Conservation (phyloP, 2,113 vertebrate genomes). For the Dicaeum eximium region DNA sequence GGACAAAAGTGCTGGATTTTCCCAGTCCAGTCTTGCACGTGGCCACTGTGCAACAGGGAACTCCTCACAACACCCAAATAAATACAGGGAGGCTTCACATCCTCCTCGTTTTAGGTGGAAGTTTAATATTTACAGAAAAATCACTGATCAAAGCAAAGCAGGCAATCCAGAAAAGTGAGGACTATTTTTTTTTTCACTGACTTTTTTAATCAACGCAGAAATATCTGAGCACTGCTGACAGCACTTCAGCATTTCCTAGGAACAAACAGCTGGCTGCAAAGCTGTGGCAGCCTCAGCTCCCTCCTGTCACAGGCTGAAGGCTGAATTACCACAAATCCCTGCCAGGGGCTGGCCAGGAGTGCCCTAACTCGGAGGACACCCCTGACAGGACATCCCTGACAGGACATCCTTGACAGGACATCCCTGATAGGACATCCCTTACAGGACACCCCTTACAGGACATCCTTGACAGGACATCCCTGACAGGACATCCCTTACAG, state of each 20-base stretch:
- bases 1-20: not conserved
- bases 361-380: not conserved
- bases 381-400: not conserved
- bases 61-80: not conserved
- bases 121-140: not conserved
- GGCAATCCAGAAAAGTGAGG: not conserved
- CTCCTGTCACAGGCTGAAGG: not conserved
- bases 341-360: not conserved
- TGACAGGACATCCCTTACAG: too few relatives aligned
- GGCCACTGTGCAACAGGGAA: not conserved
- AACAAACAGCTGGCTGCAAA: not conserved
- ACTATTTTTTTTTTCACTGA: not conserved
- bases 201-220: conserved; percentile 33
- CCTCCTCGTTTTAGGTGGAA: not conserved
- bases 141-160: not conserved
- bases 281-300: not conserved
- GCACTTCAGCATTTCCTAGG: not conserved
- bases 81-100: not conserved
- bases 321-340: not conserved
- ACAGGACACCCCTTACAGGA: not conserved
- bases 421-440: too few relatives aligned
- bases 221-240: not conserved
- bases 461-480: not conserved
- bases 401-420: not conserved
- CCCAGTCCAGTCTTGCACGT: not conserved